These are phyloP conservation scores for Scortum barcoo DNA, from an alignment of 2,113 vertebrate genomes.

Conservation along the genomic window DNA sequence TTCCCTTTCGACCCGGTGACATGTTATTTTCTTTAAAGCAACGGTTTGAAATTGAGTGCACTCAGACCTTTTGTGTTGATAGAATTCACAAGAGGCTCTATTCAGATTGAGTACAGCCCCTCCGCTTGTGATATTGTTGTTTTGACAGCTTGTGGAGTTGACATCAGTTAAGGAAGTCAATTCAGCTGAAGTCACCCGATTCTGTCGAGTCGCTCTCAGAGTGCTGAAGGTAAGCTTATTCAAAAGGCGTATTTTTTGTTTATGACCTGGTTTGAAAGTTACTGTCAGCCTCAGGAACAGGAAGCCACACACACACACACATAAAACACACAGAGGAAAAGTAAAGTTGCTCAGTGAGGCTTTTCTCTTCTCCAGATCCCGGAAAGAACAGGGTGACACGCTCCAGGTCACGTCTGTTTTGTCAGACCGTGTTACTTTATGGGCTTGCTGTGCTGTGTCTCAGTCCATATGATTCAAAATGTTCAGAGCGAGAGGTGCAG, in stretches of 20 bases:
- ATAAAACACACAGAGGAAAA: conserved; percentile 43
- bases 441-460: conserved; percentile 49
- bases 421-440: conserved; percentile 37
- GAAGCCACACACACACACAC: conserved; percentile 46
- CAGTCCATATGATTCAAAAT: conserved; percentile 35
- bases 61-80: conserved; percentile 19
- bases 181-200: conserved; percentile 42
- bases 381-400: conserved; percentile 58
- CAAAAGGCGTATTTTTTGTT: conserved; percentile 53
- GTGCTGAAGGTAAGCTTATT: conserved; percentile 76
- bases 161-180: conserved; percentile 52
- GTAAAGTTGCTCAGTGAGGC: conserved; percentile 31
- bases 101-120: conserved; percentile 37
- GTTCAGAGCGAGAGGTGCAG: conserved; percentile 34
- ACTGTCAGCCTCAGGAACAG: conserved; percentile 68
- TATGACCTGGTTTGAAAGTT: conserved; percentile 70
- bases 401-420: conserved; percentile 50
- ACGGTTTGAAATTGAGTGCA: conserved; percentile 39
- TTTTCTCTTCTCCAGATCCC: conserved; percentile 45
- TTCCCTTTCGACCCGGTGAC: conserved; percentile 45
- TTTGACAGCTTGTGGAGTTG: conserved; percentile 50
- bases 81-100: conserved; percentile 29
- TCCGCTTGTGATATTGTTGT: conserved; percentile 25
- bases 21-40: conserved; percentile 50
- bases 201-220: conserved; percentile 35